These are phyloP conservation scores for Pogonomyrmex barbatus DNA, from an alignment of 1,140 invertebrate genomes.

Conservation along the genomic window DNA sequence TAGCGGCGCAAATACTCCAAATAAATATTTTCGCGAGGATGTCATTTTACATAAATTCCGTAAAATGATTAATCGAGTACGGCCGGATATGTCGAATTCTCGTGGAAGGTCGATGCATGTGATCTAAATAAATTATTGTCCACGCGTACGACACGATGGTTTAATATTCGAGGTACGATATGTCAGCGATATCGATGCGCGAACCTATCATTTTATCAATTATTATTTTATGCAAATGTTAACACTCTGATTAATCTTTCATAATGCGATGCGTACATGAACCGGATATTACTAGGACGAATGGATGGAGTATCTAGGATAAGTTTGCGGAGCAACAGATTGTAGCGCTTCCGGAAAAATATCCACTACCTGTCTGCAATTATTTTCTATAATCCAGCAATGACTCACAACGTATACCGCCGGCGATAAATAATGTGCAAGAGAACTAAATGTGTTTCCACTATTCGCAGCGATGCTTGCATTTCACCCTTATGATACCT, in stretches of 20 bases:
- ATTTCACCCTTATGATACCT: slow-evolving; percentile 21
- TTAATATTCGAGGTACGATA: slow-evolving; percentile 29
- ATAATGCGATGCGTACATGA: not conserved
- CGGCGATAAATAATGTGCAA: slow-evolving; percentile 26
- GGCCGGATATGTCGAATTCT: slow-evolving; percentile 35
- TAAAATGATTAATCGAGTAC: slow-evolving; percentile 53
- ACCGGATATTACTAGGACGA: not conserved
- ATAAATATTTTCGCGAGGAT: slow-evolving; percentile 35
- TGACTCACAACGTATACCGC: not conserved
- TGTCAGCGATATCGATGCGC: slow-evolving; percentile 31
- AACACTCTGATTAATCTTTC: slow-evolving; percentile 23
- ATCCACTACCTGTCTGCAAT: not conserved
- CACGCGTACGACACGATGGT: not conserved
- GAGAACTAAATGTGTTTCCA: slow-evolving; percentile 42
- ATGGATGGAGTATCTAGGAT: not conserved
- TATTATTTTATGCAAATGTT: slow-evolving; percentile 47
- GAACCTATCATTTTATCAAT: slow-evolving; percentile 26
- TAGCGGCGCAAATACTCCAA: not conserved
- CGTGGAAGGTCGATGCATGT: not conserved
- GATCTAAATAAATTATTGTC: slow-evolving; percentile 61
- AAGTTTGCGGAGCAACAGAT: not conserved
- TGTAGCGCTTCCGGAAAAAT: not conserved
- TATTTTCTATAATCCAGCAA: slow-evolving; percentile 53
- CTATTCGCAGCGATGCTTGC: not conserved
- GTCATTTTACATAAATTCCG: slow-evolving; percentile 34